These are phyloP conservation scores for Trachelipus rathkii DNA, from an alignment of 1,140 invertebrate genomes.

Conservation along the genomic window DNA sequence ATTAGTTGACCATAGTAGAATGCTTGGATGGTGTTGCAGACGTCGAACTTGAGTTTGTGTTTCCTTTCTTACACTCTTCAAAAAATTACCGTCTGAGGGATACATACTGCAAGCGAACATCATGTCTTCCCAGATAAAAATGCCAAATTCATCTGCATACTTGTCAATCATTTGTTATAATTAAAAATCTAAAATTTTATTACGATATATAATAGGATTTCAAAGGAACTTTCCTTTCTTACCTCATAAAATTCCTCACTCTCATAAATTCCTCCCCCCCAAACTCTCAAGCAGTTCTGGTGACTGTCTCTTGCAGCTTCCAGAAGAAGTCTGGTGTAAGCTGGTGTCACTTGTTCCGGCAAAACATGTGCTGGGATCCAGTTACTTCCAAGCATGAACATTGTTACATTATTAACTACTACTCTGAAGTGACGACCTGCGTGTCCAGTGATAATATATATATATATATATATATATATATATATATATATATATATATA, in stretches of 20 bases:
- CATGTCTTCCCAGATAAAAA: slow-evolving; percentile 72
- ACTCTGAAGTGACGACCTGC: slow-evolving; percentile 55
- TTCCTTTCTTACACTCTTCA: slow-evolving; percentile 70
- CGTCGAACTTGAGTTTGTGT: slow-evolving; percentile 76
- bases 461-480: too few relatives aligned
- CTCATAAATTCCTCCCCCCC: slow-evolving; percentile 96
- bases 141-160: slow-evolving; percentile 68
- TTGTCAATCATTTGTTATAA: too few relatives aligned
- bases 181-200: too few relatives aligned
- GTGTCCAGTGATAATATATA: too few relatives aligned
- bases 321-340: slow-evolving; percentile 58
- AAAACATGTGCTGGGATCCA: slow-evolving; percentile 88
- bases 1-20: slow-evolving; percentile 88
- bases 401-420: slow-evolving; percentile 75
- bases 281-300: slow-evolving; percentile 92
- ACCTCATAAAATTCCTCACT: slow-evolving; percentile 83
- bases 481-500: too few relatives aligned
- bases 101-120: slow-evolving; percentile 98
- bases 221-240: not conserved
- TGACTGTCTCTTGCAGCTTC: slow-evolving; percentile 68
- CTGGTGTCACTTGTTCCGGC: slow-evolving; percentile 65
- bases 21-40: slow-evolving; percentile 80
- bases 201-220: too few relatives aligned
- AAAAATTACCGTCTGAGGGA: slow-evolving; percentile 68
- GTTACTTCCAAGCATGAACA: slow-evolving; percentile 95